phyloP scores from a whole-genome alignment of 2,888 invertebrate species.

The Mycalesis mineus region DNA sequence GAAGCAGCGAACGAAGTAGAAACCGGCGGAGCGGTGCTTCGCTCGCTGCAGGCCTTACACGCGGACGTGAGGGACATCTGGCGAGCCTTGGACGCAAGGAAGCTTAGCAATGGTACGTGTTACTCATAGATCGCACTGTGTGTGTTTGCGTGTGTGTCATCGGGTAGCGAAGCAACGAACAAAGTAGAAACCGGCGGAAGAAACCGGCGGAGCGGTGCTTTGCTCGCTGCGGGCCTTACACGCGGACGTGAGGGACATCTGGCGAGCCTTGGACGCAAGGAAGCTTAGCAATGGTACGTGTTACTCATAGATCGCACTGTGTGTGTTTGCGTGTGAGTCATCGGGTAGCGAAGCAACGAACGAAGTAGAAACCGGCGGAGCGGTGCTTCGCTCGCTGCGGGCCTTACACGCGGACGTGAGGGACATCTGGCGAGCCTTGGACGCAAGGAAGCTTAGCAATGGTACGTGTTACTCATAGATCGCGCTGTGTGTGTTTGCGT shows the following conservation, averaged over 20 bases:
- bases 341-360: conserved; percentile 48
- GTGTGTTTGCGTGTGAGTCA: no score
- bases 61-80: conserved; percentile 45
- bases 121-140: no score
- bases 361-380: conserved; percentile 42
- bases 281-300: conserved; percentile 33
- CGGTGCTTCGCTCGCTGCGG: conserved; percentile 51
- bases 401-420: conserved; percentile 45
- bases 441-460: conserved; percentile 32
- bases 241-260: conserved; percentile 45
- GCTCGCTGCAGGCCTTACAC: conserved; percentile 42
- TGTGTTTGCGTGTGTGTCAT: no score
- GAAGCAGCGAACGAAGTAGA: conserved; percentile 35
- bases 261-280: conserved; percentile 39
- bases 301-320: no score
- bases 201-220: conserved; percentile 61
- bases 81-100: conserved; percentile 38
- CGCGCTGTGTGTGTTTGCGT: no score
- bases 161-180: conserved; percentile 45
- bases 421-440: conserved; percentile 43
- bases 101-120: conserved; percentile 33
- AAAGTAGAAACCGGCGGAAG: conserved; percentile 29
- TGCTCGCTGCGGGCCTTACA: conserved; percentile 43
- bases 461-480: conserved; percentile 29
- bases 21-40: conserved; percentile 58